Evolutionary conservation across 2,888 invertebrate genomes (phyloP).

Genomic region (Venustoraphidia nigricollis): DNA sequence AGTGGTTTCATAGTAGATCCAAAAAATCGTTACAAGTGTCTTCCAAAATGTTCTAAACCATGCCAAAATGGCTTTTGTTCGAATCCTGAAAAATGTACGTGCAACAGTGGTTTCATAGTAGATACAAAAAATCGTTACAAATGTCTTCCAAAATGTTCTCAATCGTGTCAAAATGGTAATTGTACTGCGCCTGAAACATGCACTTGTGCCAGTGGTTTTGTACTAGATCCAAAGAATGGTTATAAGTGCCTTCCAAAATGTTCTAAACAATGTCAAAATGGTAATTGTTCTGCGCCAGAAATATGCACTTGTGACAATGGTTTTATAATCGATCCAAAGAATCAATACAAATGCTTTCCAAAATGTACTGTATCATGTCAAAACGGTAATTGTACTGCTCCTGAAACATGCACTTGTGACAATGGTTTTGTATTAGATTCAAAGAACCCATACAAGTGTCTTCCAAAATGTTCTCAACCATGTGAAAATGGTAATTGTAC

Average conservation of each 20-base stretch:
- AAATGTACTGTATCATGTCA: no score
- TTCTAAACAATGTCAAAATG: no score
- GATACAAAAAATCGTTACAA: constrained; percentile 8
- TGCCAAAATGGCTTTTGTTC: constrained; percentile 15
- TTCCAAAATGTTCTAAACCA: constrained; percentile 11
- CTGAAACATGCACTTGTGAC: constrained; percentile 12
- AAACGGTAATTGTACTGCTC: no score
- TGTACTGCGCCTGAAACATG: constrained; percentile 20
- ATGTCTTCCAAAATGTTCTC: constrained; percentile 23
- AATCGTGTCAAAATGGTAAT: constrained; percentile 19
- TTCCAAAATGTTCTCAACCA: no score
- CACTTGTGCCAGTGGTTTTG: no score
- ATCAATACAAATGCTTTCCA: no score
- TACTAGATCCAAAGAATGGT: no score
- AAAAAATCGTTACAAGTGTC: constrained; percentile 12
- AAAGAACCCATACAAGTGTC: constrained; percentile 6
- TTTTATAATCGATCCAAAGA: no score
- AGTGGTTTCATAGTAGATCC: constrained; percentile 14
- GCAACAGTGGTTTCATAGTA: constrained; percentile 17
- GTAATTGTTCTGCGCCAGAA: no score
- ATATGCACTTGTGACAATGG: no score
- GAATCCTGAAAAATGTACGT: constrained; percentile 13
- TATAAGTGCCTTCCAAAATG: no score
- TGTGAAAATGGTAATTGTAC: no score
- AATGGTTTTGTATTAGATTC: constrained; percentile 9